Evolutionary conservation across 2,888 invertebrate species (phyloP), one percentile per base, ranked within the genome.

Genomic region (Melanargia galathea): DNA sequence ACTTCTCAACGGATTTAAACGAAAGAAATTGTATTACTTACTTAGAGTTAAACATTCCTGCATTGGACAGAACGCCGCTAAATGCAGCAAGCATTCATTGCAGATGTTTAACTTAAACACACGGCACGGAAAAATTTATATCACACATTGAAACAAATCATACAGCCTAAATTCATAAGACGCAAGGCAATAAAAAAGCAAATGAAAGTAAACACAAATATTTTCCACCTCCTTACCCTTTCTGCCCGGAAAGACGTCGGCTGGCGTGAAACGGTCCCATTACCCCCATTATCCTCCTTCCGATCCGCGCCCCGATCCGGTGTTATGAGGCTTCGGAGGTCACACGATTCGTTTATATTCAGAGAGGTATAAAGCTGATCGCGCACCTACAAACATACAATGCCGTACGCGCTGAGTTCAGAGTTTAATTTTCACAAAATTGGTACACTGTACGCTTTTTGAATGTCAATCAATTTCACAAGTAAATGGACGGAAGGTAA

Each of bases 271-370:
- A 67, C 46, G 63, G 63, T 58, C 22, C 22, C 45, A 46, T 46
- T 22, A 46, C 45, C 22, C 60, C 62, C 54, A 65, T 69, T 65
- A 65, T 62, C 60, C 60, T 55, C 64, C 64, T 62, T 69, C 67
- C 65, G 66, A 64, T 64, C 64, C 60, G 54, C 48, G 54, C 63
- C 67, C 66, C 64, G 62, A 68, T 68, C 68, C 67, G 66, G 55
- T 48, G 66, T 68, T 65, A 65, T 64, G 58, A 57, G 67, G 71
- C 67, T 71, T 70, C 67, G 38, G 60, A 62, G 70, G 68, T 63
- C 65, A 64, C 58, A 61, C 63, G 54, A 30, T 13, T 38, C 64
- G 20, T 58, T 66, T 59, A 63, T 52, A 63, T 61, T 59, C 58
- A 35, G 30, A 38, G 11, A 30, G 33, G 51, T 26, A 54, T 26